Base-by-base conservation (phyloP, 2,113 vertebrate species). In the Panurus biarmicus region DNA sequence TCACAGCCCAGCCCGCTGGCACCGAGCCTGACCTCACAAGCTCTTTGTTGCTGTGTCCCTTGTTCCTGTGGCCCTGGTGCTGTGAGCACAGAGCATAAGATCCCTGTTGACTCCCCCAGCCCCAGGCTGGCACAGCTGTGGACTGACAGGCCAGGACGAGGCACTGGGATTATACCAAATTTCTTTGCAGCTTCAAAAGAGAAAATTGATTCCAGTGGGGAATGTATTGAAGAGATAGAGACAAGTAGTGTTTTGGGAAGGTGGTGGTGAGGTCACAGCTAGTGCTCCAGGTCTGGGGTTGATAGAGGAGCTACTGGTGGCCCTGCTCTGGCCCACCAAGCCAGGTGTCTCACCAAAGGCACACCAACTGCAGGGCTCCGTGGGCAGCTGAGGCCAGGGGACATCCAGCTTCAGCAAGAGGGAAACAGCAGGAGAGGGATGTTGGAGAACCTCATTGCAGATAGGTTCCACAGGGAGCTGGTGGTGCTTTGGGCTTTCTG, bases 301-400 rank as follows among this genome's bases (percentile, higher is more conserved):
- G 17, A 23, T 50, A 29, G 35, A 44, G 40, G 7, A 18, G 21
- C 31, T 77, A 10, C 48, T 84, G 78, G 28, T 28, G 74, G 45
- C 10, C 3, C 12, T 23, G 35, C 45, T 56, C 33, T 29, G 25
- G 48, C 14, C 64, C 67, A 40, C 19, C 28, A 9, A 6, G 12
- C 29, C 1, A 2, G 40, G 40, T 40, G 40, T 10, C 40, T 40
- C 40, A 40, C 14, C 40, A 14, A 44, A 33, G 70, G 36, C 28
- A 36, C 10, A 42, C n/a, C 3, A 2, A 2, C 64, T 40, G 61
- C 33, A 17, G 2, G 17, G 47, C 33, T 66, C 57, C 1, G 0
- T 4, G 4, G 4, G n/a, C 42, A 35, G 50, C 14, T 0, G 11
- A 45, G 40, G 36, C 50, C 31, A 17, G 5, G 19, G 83, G 54